Evolutionary conservation across 2,113 vertebrate species (phyloP).

Genomic region (Oxygymnocypris stewartii): DNA sequence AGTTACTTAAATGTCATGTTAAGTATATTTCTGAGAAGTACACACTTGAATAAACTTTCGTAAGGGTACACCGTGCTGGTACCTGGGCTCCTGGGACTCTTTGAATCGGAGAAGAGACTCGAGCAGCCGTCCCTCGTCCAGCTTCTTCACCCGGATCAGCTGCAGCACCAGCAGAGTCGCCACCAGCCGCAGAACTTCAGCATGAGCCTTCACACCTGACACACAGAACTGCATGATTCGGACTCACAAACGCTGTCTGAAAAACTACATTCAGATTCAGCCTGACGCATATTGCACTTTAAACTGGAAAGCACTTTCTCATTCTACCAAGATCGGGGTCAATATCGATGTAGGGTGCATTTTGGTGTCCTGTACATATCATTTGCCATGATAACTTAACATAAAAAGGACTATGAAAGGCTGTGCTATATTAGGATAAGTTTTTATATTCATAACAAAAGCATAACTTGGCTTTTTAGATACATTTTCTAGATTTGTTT

Average conservation of each 20-base stretch:
- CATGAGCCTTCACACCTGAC: slow-evolving; percentile 73
- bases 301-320: not conserved
- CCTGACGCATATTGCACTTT: not conserved
- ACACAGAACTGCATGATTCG: slow-evolving; percentile 1
- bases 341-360: too few species aligned
- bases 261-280: not conserved
- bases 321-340: not conserved
- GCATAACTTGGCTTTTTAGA: too few species aligned
- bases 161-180: slow-evolving; percentile 83
- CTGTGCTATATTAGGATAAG: too few species aligned
- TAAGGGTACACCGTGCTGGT: not conserved
- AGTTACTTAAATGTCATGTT: too few species aligned
- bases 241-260: not conserved
- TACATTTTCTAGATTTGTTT: too few species aligned
- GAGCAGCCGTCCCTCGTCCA: slow-evolving; percentile 69
- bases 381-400: too few species aligned
- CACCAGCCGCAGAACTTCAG: slow-evolving; percentile 75
- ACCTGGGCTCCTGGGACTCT: slow-evolving; percentile 68
- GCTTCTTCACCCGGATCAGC: slow-evolving; percentile 68
- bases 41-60: too few species aligned
- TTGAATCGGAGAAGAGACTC: slow-evolving; percentile 74
- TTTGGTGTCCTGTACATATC: too few species aligned
- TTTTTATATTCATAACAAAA: too few species aligned
- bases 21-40: too few species aligned
- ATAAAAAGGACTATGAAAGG: too few species aligned